Percentiles rank a stretch among this genome's conserved stretches.
These are phyloP conservation scores for Ancistrus triradiatus DNA, from an alignment of 2,113 vertebrate genomes.

Conservation along the genomic window DNA sequence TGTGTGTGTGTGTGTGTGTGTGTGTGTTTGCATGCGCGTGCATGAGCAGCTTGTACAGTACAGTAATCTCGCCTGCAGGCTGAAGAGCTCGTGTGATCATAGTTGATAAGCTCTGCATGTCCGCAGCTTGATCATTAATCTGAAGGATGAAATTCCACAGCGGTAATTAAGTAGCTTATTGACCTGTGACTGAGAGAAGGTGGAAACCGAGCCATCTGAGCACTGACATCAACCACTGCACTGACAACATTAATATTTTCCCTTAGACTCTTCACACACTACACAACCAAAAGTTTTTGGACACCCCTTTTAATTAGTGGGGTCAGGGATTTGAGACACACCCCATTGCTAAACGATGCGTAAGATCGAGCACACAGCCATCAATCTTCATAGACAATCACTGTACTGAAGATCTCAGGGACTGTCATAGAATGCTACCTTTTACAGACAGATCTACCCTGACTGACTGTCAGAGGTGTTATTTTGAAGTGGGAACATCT, in stretches of 20 bases:
- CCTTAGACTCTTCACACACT: not conserved
- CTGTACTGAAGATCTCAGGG: too few species aligned
- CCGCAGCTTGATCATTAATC: conserved; percentile 43
- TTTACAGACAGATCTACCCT: too few species aligned
- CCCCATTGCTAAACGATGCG: too few species aligned
- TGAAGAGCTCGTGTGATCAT: not conserved
- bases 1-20: not conserved
- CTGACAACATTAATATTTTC: not conserved
- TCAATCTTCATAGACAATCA: too few species aligned
- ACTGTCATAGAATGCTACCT: too few species aligned
- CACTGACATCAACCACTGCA: conserved; percentile 26
- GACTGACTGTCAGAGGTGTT: too few species aligned
- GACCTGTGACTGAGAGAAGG: conserved; percentile 54
- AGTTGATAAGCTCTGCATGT: conserved; percentile 39
- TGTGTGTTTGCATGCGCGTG: not conserved
- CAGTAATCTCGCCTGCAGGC: conserved; percentile 12
- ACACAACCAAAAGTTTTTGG: too few species aligned
- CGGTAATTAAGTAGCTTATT: conserved; percentile 66
- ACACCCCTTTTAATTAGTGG: too few species aligned
- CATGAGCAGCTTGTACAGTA: too few species aligned
- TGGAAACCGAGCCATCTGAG: conserved; percentile 39
- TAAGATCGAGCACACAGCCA: too few species aligned
- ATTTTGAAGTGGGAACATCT: too few species aligned
- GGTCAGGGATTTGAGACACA: too few species aligned
- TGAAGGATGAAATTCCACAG: conserved; percentile 55